A percentile compares a stretch with the other conserved stretches of the same genome.
These are phyloP conservation scores for Epinotia demarniana DNA, from an alignment of 2,888 invertebrate genomes.

Conservation along the genomic window DNA sequence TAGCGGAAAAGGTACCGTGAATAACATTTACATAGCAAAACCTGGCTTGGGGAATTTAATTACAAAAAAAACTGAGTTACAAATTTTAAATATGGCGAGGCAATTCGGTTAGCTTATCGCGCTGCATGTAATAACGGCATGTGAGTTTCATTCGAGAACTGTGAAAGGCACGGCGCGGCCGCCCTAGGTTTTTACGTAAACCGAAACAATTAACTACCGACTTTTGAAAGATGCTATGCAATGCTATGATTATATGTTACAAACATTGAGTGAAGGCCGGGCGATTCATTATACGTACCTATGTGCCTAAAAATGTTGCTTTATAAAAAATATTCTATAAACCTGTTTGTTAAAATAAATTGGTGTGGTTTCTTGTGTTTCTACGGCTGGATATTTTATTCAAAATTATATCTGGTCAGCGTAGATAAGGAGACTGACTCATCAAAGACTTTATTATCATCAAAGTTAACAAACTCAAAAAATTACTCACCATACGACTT, in stretches of 20 bases:
- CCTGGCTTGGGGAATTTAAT: slow-evolving; percentile 36
- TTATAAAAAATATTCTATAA: too few relatives aligned
- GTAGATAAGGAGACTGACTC: neutral
- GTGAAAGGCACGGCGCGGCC: slow-evolving; percentile 4
- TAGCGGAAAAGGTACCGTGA: slow-evolving; percentile 50
- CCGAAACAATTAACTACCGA: slow-evolving; percentile 6
- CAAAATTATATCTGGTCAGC: neutral
- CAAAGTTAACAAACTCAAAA: neutral
- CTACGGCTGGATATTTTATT: too few relatives aligned
- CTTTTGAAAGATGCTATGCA: neutral
- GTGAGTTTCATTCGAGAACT: slow-evolving; percentile 15
- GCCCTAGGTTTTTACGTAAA: slow-evolving; percentile 6
- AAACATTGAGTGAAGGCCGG: neutral
- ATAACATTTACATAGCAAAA: slow-evolving; percentile 44
- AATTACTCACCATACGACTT: slow-evolving; percentile 11
- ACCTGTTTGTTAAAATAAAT: neutral
- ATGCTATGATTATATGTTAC: neutral
- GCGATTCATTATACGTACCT: neutral
- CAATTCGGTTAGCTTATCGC: slow-evolving; percentile 36
- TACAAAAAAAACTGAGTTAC: slow-evolving; percentile 39
- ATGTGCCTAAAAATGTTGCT: neutral
- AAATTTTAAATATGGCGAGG: slow-evolving; percentile 35
- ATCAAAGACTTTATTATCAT: neutral
- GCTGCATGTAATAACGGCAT: slow-evolving; percentile 31
- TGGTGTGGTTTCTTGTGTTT: neutral